These are phyloP conservation scores for Rhynchotus rufescens DNA, from an alignment of 2,797 vertebrate species.

Conservation along the genomic window DNA sequence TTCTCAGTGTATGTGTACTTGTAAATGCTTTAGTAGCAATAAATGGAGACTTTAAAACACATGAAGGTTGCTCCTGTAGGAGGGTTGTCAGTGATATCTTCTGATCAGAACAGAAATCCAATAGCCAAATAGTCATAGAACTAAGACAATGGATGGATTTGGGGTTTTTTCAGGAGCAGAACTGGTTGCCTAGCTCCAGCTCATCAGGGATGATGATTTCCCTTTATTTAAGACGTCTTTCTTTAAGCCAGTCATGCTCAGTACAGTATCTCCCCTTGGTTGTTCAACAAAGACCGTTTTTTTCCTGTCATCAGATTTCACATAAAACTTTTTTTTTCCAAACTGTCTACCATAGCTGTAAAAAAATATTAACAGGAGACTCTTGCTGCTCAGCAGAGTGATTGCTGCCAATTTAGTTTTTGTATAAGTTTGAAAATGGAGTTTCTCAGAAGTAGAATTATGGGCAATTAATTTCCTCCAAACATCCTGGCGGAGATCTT, in stretches of 20 bases:
- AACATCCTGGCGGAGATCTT: not conserved
- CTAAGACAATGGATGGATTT: not conserved
- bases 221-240: not conserved
- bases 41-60: not conserved
- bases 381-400: not conserved
- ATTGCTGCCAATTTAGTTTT: not conserved
- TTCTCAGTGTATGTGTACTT: not conserved
- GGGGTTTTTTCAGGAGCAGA: not conserved
- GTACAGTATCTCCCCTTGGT: not conserved
- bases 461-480: not conserved
- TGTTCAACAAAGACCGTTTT: not conserved
- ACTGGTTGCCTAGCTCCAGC: not conserved
- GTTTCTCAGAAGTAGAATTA: not conserved
- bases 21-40: not conserved
- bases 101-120: not conserved
- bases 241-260: not conserved
- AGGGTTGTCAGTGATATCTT: not conserved
- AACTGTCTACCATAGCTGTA: not conserved
- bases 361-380: not conserved
- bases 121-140: too few species aligned
- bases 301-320: not conserved
- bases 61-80: not conserved
- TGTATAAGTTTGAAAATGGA: not conserved
- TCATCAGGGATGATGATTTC: not conserved
- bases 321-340: not conserved